These are phyloP conservation scores for Mormyrus proboscirostris DNA, from an alignment of 2,797 vertebrate genomes.

Conservation along the genomic window DNA sequence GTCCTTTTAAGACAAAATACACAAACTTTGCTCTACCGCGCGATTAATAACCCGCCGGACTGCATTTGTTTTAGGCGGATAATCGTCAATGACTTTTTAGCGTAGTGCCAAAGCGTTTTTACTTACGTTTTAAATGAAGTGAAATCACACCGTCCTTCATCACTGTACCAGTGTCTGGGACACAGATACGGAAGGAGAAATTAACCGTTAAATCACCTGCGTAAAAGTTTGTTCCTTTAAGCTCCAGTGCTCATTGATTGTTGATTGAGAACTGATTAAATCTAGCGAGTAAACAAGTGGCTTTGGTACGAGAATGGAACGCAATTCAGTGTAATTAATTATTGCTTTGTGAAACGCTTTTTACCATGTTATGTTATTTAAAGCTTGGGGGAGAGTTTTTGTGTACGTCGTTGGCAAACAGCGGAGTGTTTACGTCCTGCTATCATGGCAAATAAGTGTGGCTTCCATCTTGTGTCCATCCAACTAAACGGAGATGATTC, in stretches of 20 bases:
- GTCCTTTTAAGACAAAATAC: not conserved
- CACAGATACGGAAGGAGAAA: not conserved
- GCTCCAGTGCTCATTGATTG: not conserved
- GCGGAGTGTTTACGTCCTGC: not conserved
- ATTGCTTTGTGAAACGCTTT: not conserved
- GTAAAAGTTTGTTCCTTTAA: not conserved
- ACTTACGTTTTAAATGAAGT: not conserved
- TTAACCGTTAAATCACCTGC: not conserved
- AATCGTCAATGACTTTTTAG: not conserved
- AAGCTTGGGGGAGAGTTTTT: not conserved
- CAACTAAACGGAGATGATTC: constrained; percentile 73
- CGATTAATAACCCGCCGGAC: not conserved
- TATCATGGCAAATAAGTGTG: not conserved
- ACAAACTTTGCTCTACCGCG: not conserved
- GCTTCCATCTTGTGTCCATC: constrained; percentile 44
- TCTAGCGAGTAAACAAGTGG: not conserved
- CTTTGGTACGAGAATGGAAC: not conserved
- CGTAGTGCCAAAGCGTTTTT: not conserved
- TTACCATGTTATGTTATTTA: not conserved
- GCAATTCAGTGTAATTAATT: not conserved
- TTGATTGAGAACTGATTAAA: not conserved
- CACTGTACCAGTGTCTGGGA: not conserved
- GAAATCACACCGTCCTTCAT: not conserved
- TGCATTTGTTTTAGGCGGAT: not conserved
- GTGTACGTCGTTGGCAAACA: not conserved